Conservation (phyloP, 1,140 invertebrate genomes). For the Drosophila arizonae region DNA sequence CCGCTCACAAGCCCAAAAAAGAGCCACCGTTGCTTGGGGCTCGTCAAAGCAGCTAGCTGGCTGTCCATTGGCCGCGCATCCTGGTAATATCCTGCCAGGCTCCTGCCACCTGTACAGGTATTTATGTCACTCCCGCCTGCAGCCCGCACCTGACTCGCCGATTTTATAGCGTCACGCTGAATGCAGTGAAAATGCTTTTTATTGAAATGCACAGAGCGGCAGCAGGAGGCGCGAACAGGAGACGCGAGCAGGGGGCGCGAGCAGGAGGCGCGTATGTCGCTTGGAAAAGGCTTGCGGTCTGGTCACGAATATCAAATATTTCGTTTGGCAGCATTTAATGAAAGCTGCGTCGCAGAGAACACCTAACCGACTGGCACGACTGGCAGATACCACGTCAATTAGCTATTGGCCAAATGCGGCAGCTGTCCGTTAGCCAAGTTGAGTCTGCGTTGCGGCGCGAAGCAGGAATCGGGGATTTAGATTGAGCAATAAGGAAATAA, state of each 20-base stretch:
- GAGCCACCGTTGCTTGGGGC: slow-evolving; percentile 9
- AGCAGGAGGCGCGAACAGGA: no score
- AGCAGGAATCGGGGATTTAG: background rate
- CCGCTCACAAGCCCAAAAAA: slow-evolving; percentile 22
- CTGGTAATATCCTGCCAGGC: slow-evolving; percentile 15
- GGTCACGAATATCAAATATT: background rate
- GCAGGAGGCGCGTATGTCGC: background rate
- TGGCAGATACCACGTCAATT: background rate
- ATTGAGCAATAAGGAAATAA: background rate
- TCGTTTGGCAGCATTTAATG: background rate
- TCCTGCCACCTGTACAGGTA: slow-evolving; percentile 32
- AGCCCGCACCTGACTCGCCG: background rate
- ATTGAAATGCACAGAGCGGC: background rate
- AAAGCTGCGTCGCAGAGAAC: no score
- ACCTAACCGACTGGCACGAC: background rate
- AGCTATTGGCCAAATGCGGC: background rate
- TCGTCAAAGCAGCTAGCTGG: background rate
- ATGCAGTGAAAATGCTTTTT: slow-evolving; percentile 38
- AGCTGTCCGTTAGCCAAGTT: background rate
- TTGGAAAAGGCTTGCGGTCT: background rate
- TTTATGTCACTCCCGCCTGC: background rate
- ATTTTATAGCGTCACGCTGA: background rate
- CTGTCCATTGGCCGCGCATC: slow-evolving; percentile 1
- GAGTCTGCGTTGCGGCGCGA: background rate
- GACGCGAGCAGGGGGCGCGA: background rate